Evolutionary conservation across 2,888 invertebrate genomes (phyloP).

Genomic region (Yponomeuta plumbellus): DNA sequence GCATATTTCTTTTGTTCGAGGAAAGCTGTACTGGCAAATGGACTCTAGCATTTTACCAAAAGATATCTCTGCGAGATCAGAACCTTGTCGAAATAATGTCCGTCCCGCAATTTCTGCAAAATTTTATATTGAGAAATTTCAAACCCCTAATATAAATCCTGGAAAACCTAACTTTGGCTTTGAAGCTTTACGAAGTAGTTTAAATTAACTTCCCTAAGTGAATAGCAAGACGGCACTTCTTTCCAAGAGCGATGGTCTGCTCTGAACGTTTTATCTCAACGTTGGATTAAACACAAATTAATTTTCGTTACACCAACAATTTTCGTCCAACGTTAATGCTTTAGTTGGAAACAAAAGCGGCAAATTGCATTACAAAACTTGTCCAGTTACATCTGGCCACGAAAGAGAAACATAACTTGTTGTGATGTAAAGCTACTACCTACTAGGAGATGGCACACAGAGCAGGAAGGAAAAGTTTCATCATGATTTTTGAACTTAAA

Average conservation of each 20-base stretch:
- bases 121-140: too few species aligned
- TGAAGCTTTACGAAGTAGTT: background rate
- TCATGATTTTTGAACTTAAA: too few species aligned
- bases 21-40: background rate
- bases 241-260: background rate
- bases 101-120: too few species aligned
- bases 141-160: too few species aligned
- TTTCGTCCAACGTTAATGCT: conserved; percentile 1
- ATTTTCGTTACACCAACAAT: background rate
- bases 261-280: background rate
- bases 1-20: background rate
- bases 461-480: too few species aligned
- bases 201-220: background rate
- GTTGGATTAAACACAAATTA: background rate
- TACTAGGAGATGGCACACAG: too few species aligned
- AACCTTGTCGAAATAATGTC: background rate
- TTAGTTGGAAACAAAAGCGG: conserved; percentile 9
- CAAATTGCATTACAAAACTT: conserved; percentile 14
- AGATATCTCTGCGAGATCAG: background rate
- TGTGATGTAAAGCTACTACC: conserved; percentile 1
- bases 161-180: too few species aligned
- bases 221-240: background rate
- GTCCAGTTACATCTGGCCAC: conserved; percentile 15
- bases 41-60: background rate
- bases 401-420: conserved; percentile 6